Conservation (phyloP, 1,140 invertebrate species). For the Magallana gigas region DNA sequence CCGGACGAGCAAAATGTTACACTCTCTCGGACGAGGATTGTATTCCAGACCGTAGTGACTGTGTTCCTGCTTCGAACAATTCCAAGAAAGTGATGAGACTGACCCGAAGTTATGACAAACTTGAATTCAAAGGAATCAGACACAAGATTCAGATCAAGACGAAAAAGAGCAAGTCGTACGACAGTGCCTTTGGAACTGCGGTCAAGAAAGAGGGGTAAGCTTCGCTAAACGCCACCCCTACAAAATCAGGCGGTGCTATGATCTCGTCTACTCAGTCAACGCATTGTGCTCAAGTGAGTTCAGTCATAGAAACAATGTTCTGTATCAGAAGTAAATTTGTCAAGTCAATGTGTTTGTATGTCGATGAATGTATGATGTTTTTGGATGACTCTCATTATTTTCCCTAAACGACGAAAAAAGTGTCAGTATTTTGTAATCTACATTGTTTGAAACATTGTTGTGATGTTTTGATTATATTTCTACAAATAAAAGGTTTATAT, state of each 20-base stretch:
- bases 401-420: constrained; percentile 10
- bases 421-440: constrained; percentile 30
- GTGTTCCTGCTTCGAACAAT: not conserved
- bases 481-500: constrained; percentile 4
- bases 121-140: constrained; percentile 38
- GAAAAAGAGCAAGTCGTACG: constrained; percentile 36
- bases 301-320: not conserved
- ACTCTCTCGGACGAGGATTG: constrained; percentile 6
- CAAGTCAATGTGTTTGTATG: not conserved
- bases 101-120: constrained; percentile 28
- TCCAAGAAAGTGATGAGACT: constrained; percentile 27
- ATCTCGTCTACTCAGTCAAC: not conserved
- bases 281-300: not conserved
- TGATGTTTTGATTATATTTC: constrained; percentile 40
- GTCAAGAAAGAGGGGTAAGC: constrained; percentile 37
- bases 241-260: not conserved
- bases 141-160: constrained; percentile 33
- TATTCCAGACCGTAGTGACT: not conserved
- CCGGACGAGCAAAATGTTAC: constrained; percentile 12
- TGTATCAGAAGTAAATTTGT: not conserved
- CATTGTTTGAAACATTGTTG: constrained; percentile 24
- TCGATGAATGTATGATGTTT: not conserved
- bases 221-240: not conserved
- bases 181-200: constrained; percentile 8
- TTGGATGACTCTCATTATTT: not conserved